These are phyloP conservation scores for Macrobrachium nipponense DNA, from an alignment of 1,140 invertebrate genomes.

Conservation along the genomic window DNA sequence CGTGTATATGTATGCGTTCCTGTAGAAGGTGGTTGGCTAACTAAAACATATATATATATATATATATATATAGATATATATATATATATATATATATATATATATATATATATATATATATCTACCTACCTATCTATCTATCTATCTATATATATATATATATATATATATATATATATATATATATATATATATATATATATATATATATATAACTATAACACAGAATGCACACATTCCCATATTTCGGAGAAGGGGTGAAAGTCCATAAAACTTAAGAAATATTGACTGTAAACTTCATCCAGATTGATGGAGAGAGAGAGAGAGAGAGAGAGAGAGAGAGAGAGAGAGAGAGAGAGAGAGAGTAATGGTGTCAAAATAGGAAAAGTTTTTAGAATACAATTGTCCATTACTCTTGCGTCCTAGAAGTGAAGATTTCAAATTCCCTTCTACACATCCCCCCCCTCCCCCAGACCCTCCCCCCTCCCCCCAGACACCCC, in stretches of 20 bases:
- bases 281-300: not conserved
- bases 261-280: not conserved
- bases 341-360: not conserved
- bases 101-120: not conserved
- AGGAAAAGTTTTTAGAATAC: no score
- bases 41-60: not conserved
- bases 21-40: no score
- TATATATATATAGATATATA: conserved; percentile 7
- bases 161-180: conserved; percentile 12
- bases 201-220: conserved; percentile 16
- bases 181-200: conserved; percentile 9
- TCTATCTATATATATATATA: conserved; percentile 8
- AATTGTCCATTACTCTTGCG: no score
- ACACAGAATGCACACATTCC: no score
- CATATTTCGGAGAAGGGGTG: not conserved
- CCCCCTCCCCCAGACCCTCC: no score
- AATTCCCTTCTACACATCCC: no score
- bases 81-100: conserved; percentile 18
- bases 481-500: no score
- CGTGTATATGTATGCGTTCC: no score
- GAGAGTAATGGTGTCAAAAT: no score
- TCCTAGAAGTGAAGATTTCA: no score
- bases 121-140: not conserved
- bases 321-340: not conserved
- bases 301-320: not conserved